phyloP scores from a whole-genome alignment of 1,140 invertebrate species.

The Ceratina japonica region DNA sequence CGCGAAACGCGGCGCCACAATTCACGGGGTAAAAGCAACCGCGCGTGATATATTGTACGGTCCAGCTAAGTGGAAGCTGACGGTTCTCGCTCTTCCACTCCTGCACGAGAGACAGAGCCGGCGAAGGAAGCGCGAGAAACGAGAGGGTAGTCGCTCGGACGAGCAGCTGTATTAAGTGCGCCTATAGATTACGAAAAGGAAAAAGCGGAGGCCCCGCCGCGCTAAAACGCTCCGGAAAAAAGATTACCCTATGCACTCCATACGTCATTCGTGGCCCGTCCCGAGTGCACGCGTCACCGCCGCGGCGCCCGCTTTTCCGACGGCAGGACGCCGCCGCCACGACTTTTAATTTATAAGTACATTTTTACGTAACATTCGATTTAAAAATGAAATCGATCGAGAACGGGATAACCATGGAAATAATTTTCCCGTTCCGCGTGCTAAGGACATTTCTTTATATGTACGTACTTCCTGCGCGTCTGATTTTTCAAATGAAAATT shows the following conservation, averaged over 20 bases:
- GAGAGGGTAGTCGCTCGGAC: slow-evolving; percentile 60
- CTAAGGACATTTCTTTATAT: too few relatives aligned
- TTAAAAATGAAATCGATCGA: too few relatives aligned
- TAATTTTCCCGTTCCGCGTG: too few relatives aligned
- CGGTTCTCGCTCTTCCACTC: background rate
- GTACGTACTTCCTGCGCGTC: too few relatives aligned
- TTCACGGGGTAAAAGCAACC: slow-evolving; percentile 60
- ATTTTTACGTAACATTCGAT: too few relatives aligned
- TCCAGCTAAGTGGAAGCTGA: slow-evolving; percentile 70
- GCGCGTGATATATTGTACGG: slow-evolving; percentile 75
- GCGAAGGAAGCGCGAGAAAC: slow-evolving; percentile 32
- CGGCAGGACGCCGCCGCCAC: slow-evolving; percentile 2
- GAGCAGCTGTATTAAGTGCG: slow-evolving; percentile 78
- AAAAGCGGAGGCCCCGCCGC: slow-evolving; percentile 67
- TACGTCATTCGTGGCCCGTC: slow-evolving; percentile 64
- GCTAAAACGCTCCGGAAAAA: slow-evolving; percentile 72
- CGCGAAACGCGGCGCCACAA: slow-evolving; percentile 43
- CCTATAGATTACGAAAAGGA: slow-evolving; percentile 75
- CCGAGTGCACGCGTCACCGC: background rate
- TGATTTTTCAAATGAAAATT: too few relatives aligned
- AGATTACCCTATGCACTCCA: slow-evolving; percentile 67
- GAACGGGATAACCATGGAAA: too few relatives aligned
- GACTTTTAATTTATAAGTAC: too few relatives aligned
- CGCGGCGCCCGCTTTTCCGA: slow-evolving; percentile 16
- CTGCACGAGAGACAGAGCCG: slow-evolving; percentile 27